Evolutionary conservation across 2,888 invertebrate genomes (phyloP).

Genomic region (Hydrotaea diabolus): DNA sequence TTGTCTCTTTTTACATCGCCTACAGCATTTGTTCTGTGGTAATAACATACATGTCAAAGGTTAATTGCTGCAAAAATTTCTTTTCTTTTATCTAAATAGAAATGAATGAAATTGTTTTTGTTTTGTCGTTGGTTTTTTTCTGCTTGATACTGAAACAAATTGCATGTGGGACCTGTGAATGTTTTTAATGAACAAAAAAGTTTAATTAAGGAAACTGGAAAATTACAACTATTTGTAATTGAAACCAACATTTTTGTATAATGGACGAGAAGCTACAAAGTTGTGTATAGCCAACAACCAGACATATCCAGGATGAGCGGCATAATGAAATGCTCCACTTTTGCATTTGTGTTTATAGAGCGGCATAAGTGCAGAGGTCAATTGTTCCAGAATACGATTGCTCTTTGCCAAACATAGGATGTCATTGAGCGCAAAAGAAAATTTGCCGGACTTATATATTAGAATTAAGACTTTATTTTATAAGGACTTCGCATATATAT

Average conservation of each 20-base stretch:
- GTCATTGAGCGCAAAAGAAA: too few relatives aligned
- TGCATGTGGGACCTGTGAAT: not conserved
- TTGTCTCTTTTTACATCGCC: not conserved
- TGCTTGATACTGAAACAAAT: not conserved
- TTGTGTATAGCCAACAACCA: conserved; percentile 6
- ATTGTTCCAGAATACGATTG: not conserved
- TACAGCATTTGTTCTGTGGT: conserved; percentile 41
- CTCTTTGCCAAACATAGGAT: too few relatives aligned
- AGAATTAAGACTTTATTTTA: too few relatives aligned
- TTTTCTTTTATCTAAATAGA: conserved; percentile 60
- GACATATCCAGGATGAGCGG: not conserved
- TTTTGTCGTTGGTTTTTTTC: not conserved
- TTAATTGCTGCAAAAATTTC: conserved; percentile 63
- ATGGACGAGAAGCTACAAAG: not conserved
- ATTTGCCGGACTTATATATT: too few relatives aligned
- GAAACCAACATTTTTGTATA: conserved; percentile 39
- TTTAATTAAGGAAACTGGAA: conserved; percentile 9
- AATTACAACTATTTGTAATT: conserved; percentile 41
- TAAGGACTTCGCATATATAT: too few relatives aligned
- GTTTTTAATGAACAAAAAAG: conserved; percentile 39
- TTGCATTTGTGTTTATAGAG: not conserved
- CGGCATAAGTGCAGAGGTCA: not conserved
- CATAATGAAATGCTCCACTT: not conserved
- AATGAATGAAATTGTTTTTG: conserved; percentile 14
- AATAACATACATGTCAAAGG: conserved; percentile 59